Percentiles rank a stretch among this genome's conserved stretches.
These are phyloP conservation scores for Anodontia alba DNA, from an alignment of 2,888 invertebrate species.

Conservation along the genomic window DNA sequence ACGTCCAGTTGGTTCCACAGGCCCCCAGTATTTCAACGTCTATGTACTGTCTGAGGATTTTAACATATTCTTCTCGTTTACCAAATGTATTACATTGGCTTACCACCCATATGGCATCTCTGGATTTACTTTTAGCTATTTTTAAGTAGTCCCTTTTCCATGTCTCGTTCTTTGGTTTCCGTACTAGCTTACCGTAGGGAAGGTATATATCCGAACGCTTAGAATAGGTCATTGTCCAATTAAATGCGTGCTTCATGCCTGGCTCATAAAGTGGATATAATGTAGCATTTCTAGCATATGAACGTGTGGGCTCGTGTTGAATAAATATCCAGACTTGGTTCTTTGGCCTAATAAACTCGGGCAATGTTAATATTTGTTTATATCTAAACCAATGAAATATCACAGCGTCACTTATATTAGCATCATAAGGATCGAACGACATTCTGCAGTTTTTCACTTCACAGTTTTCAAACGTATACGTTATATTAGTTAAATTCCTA, in stretches of 20 bases:
- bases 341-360: not conserved
- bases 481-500: not conserved
- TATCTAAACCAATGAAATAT: constrained; percentile 9
- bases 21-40: constrained; percentile 1
- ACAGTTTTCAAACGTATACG: not conserved
- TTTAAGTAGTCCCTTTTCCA: not conserved
- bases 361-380: not conserved
- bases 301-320: not conserved
- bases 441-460: not conserved
- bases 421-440: not conserved
- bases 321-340: constrained; percentile 10
- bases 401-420: not conserved
- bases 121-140: constrained; percentile 13
- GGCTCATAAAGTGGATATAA: not conserved
- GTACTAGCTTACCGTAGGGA: not conserved
- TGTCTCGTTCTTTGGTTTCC: not conserved
- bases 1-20: constrained; percentile 5
- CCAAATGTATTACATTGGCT: not conserved
- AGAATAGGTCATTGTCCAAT: constrained; percentile 8
- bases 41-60: constrained; percentile 2
- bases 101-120: constrained; percentile 4
- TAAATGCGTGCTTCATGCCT: not conserved
- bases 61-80: constrained; percentile 1
- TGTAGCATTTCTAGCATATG: not conserved
- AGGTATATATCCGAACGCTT: not conserved